Percentiles rank a stretch among this genome's conserved stretches.
phyloP scores from a whole-genome alignment of 2,888 invertebrate genomes.

The Agriopis leucophaearia region DNA sequence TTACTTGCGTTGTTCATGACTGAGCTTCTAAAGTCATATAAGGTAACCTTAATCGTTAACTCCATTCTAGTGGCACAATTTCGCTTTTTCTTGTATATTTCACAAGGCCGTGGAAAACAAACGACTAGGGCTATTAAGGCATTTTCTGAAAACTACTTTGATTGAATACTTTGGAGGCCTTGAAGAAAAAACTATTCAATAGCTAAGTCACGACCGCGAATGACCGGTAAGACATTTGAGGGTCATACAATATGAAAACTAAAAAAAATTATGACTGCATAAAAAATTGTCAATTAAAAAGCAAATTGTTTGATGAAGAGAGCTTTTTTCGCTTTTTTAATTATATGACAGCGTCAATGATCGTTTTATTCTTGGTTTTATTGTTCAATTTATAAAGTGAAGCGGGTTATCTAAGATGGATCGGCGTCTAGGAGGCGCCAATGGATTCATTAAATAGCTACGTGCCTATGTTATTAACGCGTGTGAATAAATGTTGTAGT shows the following conservation, averaged over 20 bases:
- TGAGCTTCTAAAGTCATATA: slow-evolving; percentile 23
- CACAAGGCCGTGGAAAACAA: slow-evolving; percentile 25
- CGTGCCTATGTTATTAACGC: background rate
- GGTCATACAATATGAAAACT: slow-evolving; percentile 13
- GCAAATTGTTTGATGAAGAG: slow-evolving; percentile 22
- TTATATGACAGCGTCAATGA: slow-evolving; percentile 4
- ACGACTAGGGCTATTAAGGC: slow-evolving; percentile 15
- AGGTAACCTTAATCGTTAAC: slow-evolving; percentile 27
- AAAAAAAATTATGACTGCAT: slow-evolving; percentile 3
- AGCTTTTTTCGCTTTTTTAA: slow-evolving; percentile 28
- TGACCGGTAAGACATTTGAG: slow-evolving; percentile 8
- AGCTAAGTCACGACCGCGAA: slow-evolving; percentile 18
- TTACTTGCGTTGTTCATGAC: slow-evolving; percentile 22
- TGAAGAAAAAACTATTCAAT: slow-evolving; percentile 25
- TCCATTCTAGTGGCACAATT: slow-evolving; percentile 29
- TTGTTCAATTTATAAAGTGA: slow-evolving; percentile 23
- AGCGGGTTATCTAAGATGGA: slow-evolving; percentile 23
- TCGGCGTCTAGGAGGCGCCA: slow-evolving; percentile 40
- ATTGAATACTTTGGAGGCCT: slow-evolving; percentile 8
- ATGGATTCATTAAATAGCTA: slow-evolving; percentile 19
- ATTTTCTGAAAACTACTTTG: slow-evolving; percentile 20
- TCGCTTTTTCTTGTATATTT: slow-evolving; percentile 31
- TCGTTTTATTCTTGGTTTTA: slow-evolving; percentile 34
- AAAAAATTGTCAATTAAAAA: slow-evolving; percentile 5
- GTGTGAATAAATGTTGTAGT: slow-evolving; percentile 1